Percentiles rank a stretch among this genome's conserved stretches.
Evolutionary conservation across 2,797 vertebrate genomes (phyloP).

Genomic region (Limosa lapponica): DNA sequence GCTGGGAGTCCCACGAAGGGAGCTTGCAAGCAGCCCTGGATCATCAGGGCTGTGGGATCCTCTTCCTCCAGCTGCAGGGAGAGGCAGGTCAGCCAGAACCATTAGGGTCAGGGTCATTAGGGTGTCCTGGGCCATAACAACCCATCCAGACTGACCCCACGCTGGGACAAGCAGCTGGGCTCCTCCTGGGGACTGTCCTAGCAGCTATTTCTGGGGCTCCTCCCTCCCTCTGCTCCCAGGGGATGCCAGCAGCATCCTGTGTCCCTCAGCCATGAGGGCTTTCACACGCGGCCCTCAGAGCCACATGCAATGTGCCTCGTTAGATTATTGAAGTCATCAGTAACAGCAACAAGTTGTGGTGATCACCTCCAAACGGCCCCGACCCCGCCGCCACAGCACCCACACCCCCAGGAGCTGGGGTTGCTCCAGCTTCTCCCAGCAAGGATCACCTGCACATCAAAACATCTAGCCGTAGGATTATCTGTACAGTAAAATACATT

Average conservation of each 20-base stretch:
- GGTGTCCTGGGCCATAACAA: neutral
- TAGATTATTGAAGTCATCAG: neutral
- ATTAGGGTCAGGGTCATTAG: neutral
- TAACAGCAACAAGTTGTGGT: neutral
- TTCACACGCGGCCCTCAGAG: neutral
- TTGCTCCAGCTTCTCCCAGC: neutral
- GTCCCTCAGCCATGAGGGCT: neutral
- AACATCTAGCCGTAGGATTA: neutral
- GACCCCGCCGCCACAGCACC: neutral
- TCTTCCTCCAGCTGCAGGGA: neutral
- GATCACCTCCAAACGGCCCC: fast-evolving
- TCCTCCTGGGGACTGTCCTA: neutral
- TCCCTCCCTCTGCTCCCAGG: neutral
- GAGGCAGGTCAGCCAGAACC: neutral
- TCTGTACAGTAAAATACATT: neutral
- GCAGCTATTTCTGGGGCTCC: neutral
- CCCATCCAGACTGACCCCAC: neutral
- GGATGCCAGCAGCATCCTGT: neutral
- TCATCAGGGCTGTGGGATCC: neutral
- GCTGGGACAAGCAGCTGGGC: neutral
- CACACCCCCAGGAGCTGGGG: neutral
- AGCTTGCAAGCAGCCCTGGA: neutral
- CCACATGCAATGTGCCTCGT: neutral
- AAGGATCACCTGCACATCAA: neutral
- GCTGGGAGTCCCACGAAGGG: neutral